Conservation (phyloP, 2,888 invertebrate genomes). For the Malthinus seriepunctatus region DNA sequence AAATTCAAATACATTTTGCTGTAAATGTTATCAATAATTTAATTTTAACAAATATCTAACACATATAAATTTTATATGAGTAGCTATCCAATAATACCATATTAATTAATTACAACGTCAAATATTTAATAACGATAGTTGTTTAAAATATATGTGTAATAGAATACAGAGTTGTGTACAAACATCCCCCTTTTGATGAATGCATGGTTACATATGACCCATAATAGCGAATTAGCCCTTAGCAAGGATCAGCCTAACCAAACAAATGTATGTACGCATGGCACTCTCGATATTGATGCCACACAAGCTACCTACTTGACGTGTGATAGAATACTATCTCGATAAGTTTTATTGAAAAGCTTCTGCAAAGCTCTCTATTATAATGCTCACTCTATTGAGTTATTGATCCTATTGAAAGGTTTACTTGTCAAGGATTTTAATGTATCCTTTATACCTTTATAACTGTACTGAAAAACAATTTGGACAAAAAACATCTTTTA, state of each 20-base stretch:
- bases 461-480: neutral
- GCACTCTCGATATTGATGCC: slow-evolving; percentile 32
- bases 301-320: slow-evolving; percentile 31
- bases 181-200: slow-evolving; percentile 23
- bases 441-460: slow-evolving; percentile 1
- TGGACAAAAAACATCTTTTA: neutral
- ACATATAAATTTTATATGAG: too few relatives aligned
- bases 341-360: slow-evolving; percentile 32
- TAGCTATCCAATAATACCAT: neutral
- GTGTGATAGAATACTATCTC: slow-evolving; percentile 32
- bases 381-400: slow-evolving; percentile 27
- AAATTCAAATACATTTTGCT: too few relatives aligned
- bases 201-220: slow-evolving; percentile 30
- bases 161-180: slow-evolving; percentile 2
- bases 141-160: slow-evolving; percentile 12
- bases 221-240: slow-evolving; percentile 36
- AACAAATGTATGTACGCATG: slow-evolving; percentile 33
- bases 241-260: slow-evolving; percentile 40
- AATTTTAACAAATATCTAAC: too few relatives aligned
- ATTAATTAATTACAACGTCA: neutral
- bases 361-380: slow-evolving; percentile 22
- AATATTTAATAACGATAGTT: slow-evolving; percentile 12
- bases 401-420: slow-evolving; percentile 29
- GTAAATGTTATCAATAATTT: too few relatives aligned
- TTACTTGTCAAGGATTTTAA: slow-evolving; percentile 10